Evolutionary conservation across 2,797 vertebrate species (phyloP).

Genomic region (Peromyscus attwateri): DNA sequence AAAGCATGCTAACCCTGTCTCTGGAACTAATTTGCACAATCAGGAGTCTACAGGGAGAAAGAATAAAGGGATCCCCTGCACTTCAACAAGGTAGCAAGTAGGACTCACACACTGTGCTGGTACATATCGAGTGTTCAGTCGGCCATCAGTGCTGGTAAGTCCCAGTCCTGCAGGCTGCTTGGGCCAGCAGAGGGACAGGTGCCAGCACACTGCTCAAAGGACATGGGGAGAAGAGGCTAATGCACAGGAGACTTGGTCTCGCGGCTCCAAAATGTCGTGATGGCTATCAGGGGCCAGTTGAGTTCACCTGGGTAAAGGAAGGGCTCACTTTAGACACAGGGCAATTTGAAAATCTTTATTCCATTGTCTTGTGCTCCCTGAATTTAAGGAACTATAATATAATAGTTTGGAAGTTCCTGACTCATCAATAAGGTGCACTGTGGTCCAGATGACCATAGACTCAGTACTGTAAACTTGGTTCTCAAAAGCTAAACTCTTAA

Average conservation of each 20-base stretch:
- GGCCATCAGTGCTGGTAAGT: not conserved
- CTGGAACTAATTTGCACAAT: not conserved
- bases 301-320: not conserved
- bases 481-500: not conserved
- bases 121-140: not conserved
- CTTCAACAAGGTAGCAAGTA: slow-evolving; percentile 27
- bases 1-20: not conserved
- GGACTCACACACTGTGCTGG: not conserved
- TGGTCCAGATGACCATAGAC: not conserved
- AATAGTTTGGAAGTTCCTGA: not conserved
- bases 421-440: not conserved
- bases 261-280: not conserved
- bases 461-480: not conserved
- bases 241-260: not conserved
- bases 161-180: not conserved
- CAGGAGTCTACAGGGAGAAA: slow-evolving; percentile 34
- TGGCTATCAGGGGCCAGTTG: not conserved
- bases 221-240: not conserved
- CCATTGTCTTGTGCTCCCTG: not conserved
- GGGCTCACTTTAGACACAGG: not conserved
- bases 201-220: not conserved
- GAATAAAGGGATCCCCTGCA: not conserved
- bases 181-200: not conserved
- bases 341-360: not conserved
- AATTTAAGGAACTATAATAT: slow-evolving; percentile 6